Conservation (phyloP, 64 coral and sea anemone genomes). For the Pachyseris speciosa region DNA sequence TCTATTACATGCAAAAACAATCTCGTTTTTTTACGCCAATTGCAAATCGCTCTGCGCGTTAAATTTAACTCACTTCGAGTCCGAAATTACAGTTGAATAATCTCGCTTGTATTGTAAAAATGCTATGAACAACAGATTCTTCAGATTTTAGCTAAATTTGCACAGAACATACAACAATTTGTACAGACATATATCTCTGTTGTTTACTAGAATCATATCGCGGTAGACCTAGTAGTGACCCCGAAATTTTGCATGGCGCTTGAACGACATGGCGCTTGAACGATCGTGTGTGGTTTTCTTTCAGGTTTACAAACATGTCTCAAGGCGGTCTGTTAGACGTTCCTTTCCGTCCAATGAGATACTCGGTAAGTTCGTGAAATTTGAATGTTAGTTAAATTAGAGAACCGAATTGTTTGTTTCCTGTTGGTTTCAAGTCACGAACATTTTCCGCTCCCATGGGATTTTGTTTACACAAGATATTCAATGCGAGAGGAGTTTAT, state of each 20-base stretch:
- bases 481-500: background rate
- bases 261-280: background rate
- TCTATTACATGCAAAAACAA: too few relatives aligned
- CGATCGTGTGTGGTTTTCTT: slow-evolving; percentile 4
- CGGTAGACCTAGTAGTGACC: background rate
- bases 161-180: background rate
- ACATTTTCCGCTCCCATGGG: background rate
- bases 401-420: background rate
- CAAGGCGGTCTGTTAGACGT: background rate
- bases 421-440: background rate
- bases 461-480: background rate
- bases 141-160: background rate
- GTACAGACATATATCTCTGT: background rate
- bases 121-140: too few relatives aligned
- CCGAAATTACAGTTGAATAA: too few relatives aligned
- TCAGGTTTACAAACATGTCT: slow-evolving; percentile 29
- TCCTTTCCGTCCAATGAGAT: background rate
- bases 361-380: background rate
- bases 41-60: background rate
- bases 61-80: too few relatives aligned
- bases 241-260: background rate
- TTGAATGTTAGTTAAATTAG: background rate
- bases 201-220: background rate
- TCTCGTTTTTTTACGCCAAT: background rate
- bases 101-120: too few relatives aligned